Evolutionary conservation across 53 echinoderm and acorn worm species (phyloP), one percentile per base, ranked within the genome.

Genomic region (Antedon mediterranea): DNA sequence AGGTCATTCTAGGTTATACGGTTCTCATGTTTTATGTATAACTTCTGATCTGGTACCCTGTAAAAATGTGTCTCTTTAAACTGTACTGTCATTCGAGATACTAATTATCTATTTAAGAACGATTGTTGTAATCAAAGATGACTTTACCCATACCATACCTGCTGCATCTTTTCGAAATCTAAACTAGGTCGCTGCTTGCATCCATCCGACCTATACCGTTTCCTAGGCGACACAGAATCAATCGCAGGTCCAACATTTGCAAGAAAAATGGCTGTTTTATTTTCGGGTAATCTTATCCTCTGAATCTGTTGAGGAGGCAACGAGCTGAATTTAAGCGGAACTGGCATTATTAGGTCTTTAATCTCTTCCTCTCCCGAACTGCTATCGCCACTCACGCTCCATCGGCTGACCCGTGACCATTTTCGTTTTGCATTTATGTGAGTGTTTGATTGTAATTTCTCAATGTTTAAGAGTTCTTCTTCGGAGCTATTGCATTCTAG

Each of bases 81-180:
- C n/a, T n/a, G n/a, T 37, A 6, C 11, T 37, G 37, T 4, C 4
- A 37, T 6, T 37, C 6, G 4, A 37, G 4, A 37, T 37, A 37
- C 37, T 11, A 11, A 6, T 37, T 6, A 37, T 6, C 4, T 37
- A 4, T 6, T 37, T 37, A 37, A 37, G n/a, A n/a, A n/a, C n/a
- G n/a, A 37, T 37, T 37, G 37, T 11, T 6, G 37, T 37, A 11
- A 37, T 6, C 4, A 37, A 37, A 11, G 11, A 37, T 37, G 11
- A 6, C 11, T 37, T 4, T 6, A 37, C 4, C 37, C 11, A 11
- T 37, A 37, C 37, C 37, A 11, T 79, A 93, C 93, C 90, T 90
- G 89, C 73, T 91, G 90, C 94, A 94, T 94, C 77, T 94, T 94
- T 79, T 94, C 94, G 85, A 94, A 94, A 77, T 94, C 94, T 71